Evolutionary conservation across 2,113 vertebrate species (phyloP), one percentile per base, ranked within the genome.

Genomic region (Crotalus horridus): DNA sequence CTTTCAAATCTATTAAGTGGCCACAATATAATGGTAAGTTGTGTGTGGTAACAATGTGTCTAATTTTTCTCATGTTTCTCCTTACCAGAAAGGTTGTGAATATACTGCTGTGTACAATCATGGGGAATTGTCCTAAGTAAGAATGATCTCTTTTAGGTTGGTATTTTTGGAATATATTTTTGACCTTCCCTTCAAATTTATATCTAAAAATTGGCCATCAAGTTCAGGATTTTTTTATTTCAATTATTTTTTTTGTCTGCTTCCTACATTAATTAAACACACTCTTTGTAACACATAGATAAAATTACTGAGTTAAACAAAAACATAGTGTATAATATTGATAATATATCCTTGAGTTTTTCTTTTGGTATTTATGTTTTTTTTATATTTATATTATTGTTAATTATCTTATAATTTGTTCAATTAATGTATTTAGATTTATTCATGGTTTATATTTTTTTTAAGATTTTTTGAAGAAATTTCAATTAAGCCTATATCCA

Each of bases 1-100:
- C 96, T 98, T 56, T 95, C 95, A 94, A 96, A 97, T 85, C 74
- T 98, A 92, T 33, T 98, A 15, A 89, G 92, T 1, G 97, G 97
- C 92, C 94, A 94, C 90, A 97, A 95, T 95, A 64, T 43, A 64
- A 92, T 97, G 94, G 98, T 98, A 96, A 98, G 97, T 93, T 91
- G 17, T 24, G 46, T 26, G 61, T 17, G 39, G 3, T 90, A 59
- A 6, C 2, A 29, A 13, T 61, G 12, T 48, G 5, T 51, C 2
- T 26, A 3, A 23, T 24, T 85, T 9, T 29, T 17, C 1, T 53
- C 92, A 89, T 90, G 51, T 56, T 96, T 96, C n/a, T 21, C 48
- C 10, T 92, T 89, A 56, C 48, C 6, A 33, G 7, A 12, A 2
- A 39, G 33, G 43, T 61, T 33, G 6, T 20, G 8, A 55, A 23